Percentiles rank a stretch among this genome's conserved stretches.
phyloP scores from a whole-genome alignment of 1,140 invertebrate species.

The Bursaphelenchus mucronatus region DNA sequence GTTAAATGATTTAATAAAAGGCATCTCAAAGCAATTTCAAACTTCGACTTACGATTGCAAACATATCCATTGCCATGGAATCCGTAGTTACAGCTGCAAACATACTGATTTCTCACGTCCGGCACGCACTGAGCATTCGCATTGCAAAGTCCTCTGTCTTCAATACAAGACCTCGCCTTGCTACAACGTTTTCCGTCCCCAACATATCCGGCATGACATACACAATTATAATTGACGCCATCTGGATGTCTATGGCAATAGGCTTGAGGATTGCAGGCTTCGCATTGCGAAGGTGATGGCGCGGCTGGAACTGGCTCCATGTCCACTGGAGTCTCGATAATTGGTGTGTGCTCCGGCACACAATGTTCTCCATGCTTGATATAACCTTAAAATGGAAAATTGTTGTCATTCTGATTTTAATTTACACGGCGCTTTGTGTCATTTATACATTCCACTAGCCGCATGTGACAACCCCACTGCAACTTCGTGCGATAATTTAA shows the following conservation, averaged over 20 bases:
- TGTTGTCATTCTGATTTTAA: conserved; percentile 21
- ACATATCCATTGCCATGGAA: conserved; percentile 62
- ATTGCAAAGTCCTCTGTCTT: conserved; percentile 57
- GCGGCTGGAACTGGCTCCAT: conserved; percentile 1
- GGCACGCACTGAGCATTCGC: conserved; percentile 61
- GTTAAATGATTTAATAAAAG: conserved; percentile 1
- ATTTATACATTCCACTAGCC: too few species aligned
- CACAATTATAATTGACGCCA: conserved; percentile 19
- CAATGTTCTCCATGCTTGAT: conserved; percentile 8
- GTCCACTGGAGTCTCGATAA: conserved; percentile 2
- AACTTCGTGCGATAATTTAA: too few species aligned
- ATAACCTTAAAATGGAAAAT: conserved; percentile 18
- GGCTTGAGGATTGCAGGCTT: conserved; percentile 25
- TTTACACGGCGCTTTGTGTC: too few species aligned
- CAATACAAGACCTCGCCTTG: conserved; percentile 45
- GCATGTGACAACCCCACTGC: too few species aligned
- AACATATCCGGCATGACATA: conserved; percentile 33
- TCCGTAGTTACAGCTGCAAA: conserved; percentile 63
- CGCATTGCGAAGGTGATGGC: conserved; percentile 4
- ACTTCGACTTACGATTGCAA: conserved; percentile 56
- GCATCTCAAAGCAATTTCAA: neutral
- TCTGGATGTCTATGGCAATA: conserved; percentile 20
- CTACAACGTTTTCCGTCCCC: conserved; percentile 32
- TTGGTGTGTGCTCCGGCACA: conserved; percentile 6
- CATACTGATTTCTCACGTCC: conserved; percentile 51